Evolutionary conservation across 1,140 invertebrate genomes (phyloP).

Genomic region (Mactra quadrangularis): DNA sequence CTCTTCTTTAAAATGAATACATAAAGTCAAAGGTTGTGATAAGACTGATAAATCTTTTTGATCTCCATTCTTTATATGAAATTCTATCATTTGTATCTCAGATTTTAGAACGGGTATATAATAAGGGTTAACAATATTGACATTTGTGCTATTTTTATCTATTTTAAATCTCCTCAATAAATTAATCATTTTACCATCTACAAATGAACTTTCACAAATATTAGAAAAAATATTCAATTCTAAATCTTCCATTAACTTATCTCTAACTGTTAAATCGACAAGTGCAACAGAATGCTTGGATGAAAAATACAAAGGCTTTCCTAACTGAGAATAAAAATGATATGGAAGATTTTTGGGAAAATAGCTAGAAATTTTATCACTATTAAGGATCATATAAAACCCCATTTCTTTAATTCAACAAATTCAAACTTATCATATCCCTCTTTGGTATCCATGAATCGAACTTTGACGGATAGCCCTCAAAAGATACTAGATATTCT

Average conservation of each 20-base stretch:
- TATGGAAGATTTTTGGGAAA: slow-evolving; percentile 32
- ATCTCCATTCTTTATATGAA: slow-evolving; percentile 16
- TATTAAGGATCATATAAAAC: slow-evolving; percentile 1
- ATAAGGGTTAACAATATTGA: slow-evolving; percentile 3
- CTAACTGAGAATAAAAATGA: slow-evolving; percentile 18
- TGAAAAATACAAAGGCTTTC: neutral
- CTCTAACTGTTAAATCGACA: neutral
- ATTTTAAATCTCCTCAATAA: neutral
- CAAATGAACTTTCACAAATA: neutral
- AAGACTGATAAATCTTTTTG: slow-evolving; percentile 4
- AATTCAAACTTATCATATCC: slow-evolving; percentile 8
- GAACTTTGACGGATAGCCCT: slow-evolving; percentile 19
- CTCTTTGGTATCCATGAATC: slow-evolving; percentile 8
- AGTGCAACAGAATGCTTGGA: slow-evolving; percentile 3
- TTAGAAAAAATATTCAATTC: slow-evolving; percentile 1
- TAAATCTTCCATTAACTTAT: slow-evolving; percentile 22
- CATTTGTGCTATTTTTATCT: neutral
- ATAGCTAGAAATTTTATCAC: slow-evolving; percentile 9
- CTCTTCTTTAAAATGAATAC: neutral
- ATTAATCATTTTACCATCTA: slow-evolving; percentile 1
- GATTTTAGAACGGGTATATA: neutral
- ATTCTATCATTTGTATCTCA: neutral
- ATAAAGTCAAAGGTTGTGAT: neutral
- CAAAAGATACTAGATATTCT: slow-evolving; percentile 16
- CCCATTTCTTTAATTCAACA: slow-evolving; percentile 5